phyloP scores from a whole-genome alignment of 2,113 vertebrate species.

The Silurus glanis region DNA sequence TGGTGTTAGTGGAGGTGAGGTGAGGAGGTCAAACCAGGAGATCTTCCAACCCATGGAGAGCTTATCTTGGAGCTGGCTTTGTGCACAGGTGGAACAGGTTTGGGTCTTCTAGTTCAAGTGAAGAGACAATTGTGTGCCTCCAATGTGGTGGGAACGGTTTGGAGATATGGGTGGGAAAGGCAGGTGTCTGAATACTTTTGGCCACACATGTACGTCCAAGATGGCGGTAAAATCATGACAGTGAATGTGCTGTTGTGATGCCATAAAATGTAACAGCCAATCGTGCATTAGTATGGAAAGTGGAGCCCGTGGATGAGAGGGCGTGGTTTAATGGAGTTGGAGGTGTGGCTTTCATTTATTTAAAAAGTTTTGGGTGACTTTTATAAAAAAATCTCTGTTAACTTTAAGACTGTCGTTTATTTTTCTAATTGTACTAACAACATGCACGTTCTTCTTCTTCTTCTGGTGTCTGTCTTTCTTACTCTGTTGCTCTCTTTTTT shows the following conservation, averaged over 20 bases:
- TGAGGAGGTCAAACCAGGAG: too few relatives aligned
- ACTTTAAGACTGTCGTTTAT: neutral
- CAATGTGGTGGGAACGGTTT: too few relatives aligned
- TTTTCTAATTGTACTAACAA: neutral
- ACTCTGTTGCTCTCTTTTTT: neutral
- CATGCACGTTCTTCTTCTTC: conserved; percentile 4
- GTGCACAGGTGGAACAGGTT: too few relatives aligned
- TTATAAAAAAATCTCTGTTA: neutral
- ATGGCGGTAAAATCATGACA: neutral
- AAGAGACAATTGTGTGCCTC: too few relatives aligned
- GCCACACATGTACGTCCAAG: neutral
- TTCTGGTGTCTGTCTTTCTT: conserved; percentile 4
- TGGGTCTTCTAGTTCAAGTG: too few relatives aligned
- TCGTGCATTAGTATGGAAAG: neutral
- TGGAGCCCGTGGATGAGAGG: neutral
- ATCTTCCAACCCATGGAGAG: too few relatives aligned
- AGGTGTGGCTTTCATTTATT: neutral
- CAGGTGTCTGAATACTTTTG: too few relatives aligned
- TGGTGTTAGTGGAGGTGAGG: too few relatives aligned
- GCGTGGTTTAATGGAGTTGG: neutral
- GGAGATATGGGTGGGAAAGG: too few relatives aligned
- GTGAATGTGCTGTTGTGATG: neutral
- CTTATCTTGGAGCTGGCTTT: too few relatives aligned
- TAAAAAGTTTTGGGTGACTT: conserved; percentile 8
- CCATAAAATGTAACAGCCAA: neutral